Evolutionary conservation across 2,113 vertebrate genomes (phyloP), one percentile per base, ranked within the genome.

Genomic region (Damaliscus lunatus): DNA sequence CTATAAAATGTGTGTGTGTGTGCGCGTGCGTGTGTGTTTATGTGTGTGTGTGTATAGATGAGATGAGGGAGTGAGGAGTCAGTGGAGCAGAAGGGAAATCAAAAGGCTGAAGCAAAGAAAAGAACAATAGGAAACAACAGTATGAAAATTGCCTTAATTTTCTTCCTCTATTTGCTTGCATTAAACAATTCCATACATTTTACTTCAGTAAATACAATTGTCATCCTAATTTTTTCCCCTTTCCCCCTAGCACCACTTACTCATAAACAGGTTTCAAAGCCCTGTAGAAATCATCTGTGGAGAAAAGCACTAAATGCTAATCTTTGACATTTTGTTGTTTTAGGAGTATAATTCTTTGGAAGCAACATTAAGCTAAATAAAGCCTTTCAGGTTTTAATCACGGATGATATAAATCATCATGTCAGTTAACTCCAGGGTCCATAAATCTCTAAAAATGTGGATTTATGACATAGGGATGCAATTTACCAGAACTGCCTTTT

Each of bases 321-420:
- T 98, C 33, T 90, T 93, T 94, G 95, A 97, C 88, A 92, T 98
- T 96, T 97, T 97, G 67, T 97, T 98, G 59, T 91, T 98, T 96
- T 92, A 92, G 60, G 86, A 97, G 95, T 80, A 93, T 98, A 96
- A 97, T 90, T 91, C 67, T 91, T 95, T 77, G 78, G 93, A 98
- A 98, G 91, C n/a, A 33, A 27, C 74, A 95, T 95, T 53, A 97
- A 98, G 85, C 96, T 96, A 96, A 97, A 98, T 96, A 98, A 98
- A 98, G 88, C 48, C 95, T 97, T 96, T 98, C 97, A 97, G 74
- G 78, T 98, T 91, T 97, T 99, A 98, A 98, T 98, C 96, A 67
- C 0, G 15, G 96, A 71, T 98, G 97, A 95, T 97, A 94, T 97
- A 97, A 98, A 98, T 98, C 98, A 98, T 93, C 15, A 59, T 95